Percentiles rank a stretch among this genome's conserved stretches.
Conservation (phyloP, 2,113 vertebrate genomes). For the Leiothrix lutea region DNA sequence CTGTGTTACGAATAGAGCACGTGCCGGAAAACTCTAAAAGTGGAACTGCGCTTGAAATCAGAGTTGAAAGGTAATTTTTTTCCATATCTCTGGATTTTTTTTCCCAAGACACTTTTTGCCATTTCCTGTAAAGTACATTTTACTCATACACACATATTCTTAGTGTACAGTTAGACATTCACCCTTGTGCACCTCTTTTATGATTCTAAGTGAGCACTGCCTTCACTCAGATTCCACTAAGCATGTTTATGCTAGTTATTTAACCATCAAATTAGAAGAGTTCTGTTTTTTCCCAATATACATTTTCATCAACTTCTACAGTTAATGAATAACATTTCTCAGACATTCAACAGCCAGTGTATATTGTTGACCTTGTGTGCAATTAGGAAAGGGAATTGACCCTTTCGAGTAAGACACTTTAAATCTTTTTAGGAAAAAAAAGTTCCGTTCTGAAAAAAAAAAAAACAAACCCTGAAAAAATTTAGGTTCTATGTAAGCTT, state of each 20-base stretch:
- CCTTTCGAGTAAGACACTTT: neutral
- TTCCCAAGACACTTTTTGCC: neutral
- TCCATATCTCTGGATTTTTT: neutral
- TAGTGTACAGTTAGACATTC: neutral
- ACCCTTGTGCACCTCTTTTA: neutral
- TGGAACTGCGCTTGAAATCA: slow-evolving; percentile 92
- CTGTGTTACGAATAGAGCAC: slow-evolving; percentile 91
- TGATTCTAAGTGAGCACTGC: neutral
- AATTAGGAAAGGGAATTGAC: neutral
- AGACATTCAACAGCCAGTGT: neutral
- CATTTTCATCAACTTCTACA: neutral
- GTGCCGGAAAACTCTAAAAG: slow-evolving; percentile 95
- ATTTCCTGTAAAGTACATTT: neutral
- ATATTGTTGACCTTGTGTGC: neutral
- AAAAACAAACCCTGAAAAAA: neutral
- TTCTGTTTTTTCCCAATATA: neutral
- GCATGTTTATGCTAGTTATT: neutral
- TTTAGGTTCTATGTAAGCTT: neutral
- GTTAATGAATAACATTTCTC: neutral
- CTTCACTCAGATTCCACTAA: neutral
- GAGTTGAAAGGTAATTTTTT: slow-evolving; percentile 84
- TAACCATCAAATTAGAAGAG: neutral
- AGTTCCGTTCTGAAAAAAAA: neutral
- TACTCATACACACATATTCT: neutral
- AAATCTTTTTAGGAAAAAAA: neutral